Percentiles rank a stretch among this genome's conserved stretches.
phyloP scores from a whole-genome alignment of 1,140 invertebrate species.

The Drosophila kohkoa region DNA sequence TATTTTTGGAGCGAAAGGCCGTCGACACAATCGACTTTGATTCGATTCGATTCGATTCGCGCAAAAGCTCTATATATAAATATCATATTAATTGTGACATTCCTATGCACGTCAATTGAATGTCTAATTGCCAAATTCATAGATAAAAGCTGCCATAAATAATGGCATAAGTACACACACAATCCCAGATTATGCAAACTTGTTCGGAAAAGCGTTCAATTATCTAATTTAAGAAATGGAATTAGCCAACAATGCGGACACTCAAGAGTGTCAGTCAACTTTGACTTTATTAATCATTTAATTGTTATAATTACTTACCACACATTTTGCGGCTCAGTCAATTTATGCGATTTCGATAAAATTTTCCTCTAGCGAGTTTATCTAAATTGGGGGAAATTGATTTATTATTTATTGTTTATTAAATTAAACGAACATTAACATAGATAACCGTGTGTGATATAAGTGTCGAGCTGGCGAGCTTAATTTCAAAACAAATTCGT shows the following conservation, averaged over 20 bases:
- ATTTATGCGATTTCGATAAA: background rate
- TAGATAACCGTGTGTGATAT: background rate
- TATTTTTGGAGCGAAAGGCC: constrained; percentile 54
- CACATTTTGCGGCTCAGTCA: constrained; percentile 37
- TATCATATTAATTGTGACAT: constrained; percentile 22
- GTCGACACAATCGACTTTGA: constrained; percentile 24
- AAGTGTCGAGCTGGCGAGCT: background rate
- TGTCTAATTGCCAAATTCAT: constrained; percentile 17
- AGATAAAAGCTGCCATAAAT: constrained; percentile 1
- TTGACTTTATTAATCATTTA: constrained; percentile 1
- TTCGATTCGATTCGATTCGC: background rate
- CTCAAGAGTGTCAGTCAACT: background rate
- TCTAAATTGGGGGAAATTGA: constrained; percentile 6
- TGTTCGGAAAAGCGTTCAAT: background rate
- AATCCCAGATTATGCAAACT: background rate
- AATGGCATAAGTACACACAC: background rate
- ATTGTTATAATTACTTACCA: constrained; percentile 39
- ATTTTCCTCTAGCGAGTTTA: background rate
- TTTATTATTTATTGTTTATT: constrained; percentile 8
- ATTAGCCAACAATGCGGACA: background rate
- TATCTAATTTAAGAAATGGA: constrained; percentile 1
- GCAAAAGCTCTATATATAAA: constrained; percentile 13
- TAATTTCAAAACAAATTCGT: background rate
- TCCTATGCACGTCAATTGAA: constrained; percentile 7
- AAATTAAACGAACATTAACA: constrained; percentile 8